Conservation (phyloP, 2,888 invertebrate genomes). For the Heliconius aoede region DNA sequence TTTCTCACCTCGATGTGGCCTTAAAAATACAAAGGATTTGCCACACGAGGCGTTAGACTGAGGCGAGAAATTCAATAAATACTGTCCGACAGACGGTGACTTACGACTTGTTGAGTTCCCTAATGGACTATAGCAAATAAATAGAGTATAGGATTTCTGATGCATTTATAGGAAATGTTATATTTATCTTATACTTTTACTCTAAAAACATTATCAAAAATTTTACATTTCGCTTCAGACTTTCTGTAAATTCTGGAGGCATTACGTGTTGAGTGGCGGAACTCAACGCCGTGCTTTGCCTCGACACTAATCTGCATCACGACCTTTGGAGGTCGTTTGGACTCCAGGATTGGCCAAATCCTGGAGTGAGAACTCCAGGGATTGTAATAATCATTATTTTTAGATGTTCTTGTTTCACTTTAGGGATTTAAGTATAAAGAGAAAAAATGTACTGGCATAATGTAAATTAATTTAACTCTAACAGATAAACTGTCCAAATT, state of each 20-base stretch:
- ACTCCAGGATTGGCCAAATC: too few species aligned
- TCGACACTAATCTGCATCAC: too few species aligned
- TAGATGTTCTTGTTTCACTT: too few species aligned
- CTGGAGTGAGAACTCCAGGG: too few species aligned
- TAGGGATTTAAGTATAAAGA: too few species aligned
- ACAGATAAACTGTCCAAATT: neutral
- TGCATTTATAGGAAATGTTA: neutral
- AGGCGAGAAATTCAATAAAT: conserved; percentile 21
- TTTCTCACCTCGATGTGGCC: neutral
- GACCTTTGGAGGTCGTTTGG: too few species aligned
- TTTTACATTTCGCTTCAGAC: too few species aligned
- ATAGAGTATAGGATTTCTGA: neutral
- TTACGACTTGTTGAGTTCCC: conserved; percentile 24
- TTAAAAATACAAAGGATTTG: conserved; percentile 3
- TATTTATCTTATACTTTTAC: neutral
- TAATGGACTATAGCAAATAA: conserved; percentile 10
- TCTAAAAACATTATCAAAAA: neutral
- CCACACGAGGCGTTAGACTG: conserved; percentile 16
- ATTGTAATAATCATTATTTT: too few species aligned
- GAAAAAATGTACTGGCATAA: too few species aligned
- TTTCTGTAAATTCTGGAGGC: too few species aligned
- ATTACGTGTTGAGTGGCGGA: too few species aligned
- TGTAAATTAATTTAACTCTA: neutral
- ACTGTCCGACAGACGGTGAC: conserved; percentile 3
- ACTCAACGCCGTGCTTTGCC: too few species aligned